These are phyloP conservation scores for Sterna hirundo DNA, from an alignment of 2,113 vertebrate species.

Conservation along the genomic window DNA sequence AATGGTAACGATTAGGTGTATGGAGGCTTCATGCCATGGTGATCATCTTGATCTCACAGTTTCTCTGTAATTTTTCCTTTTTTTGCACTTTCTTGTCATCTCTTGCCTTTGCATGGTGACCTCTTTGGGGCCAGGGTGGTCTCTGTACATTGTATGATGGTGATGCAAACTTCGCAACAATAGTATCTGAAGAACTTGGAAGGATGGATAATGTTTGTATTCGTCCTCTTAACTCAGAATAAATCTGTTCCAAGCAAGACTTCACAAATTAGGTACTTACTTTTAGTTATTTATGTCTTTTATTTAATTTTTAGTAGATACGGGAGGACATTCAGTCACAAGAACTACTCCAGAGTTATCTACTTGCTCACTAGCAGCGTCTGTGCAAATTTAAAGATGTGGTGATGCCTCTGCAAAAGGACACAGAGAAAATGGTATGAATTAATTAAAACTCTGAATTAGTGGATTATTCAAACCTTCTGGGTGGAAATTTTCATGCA, in stretches of 20 bases:
- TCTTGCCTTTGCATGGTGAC: neutral
- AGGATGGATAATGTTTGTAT: neutral
- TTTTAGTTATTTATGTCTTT: neutral
- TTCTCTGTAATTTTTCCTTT: neutral
- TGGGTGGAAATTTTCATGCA: neutral
- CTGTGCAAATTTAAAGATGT: neutral
- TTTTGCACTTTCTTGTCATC: neutral
- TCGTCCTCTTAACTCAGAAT: neutral
- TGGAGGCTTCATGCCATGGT: rapidly evolving
- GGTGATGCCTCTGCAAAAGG: neutral
- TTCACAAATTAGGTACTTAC: neutral
- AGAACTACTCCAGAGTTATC: neutral
- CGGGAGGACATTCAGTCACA: neutral
- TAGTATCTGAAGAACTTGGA: neutral
- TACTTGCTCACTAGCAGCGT: neutral
- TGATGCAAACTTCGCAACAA: neutral
- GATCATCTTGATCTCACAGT: neutral
- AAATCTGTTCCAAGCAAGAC: neutral
- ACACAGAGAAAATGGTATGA: neutral
- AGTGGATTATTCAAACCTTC: neutral
- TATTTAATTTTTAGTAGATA: neutral
- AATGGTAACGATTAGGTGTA: neutral
- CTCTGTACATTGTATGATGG: neutral
- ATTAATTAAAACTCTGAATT: neutral
- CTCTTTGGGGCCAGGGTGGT: neutral